phyloP scores from a whole-genome alignment of 2,797 vertebrate species.

The Sebastes aleutianus region DNA sequence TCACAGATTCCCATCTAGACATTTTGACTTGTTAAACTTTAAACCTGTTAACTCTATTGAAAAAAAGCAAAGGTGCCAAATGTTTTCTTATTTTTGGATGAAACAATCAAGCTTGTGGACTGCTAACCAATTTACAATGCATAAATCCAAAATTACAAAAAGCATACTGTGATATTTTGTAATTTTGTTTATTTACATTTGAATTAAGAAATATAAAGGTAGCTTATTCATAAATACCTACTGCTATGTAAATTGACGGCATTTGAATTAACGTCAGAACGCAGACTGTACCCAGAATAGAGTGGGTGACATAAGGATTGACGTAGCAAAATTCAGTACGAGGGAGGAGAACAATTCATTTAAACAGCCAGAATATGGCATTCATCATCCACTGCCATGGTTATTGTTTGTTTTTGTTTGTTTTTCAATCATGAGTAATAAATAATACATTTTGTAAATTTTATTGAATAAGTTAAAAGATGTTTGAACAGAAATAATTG shows the following conservation, averaged over 20 bases:
- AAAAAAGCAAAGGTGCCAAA: not conserved
- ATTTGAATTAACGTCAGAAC: not conserved
- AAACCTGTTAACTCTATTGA: not conserved
- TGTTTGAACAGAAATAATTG: not conserved
- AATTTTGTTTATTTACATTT: not conserved
- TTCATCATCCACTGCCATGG: not conserved
- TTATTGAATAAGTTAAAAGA: not conserved
- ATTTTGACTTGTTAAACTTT: not conserved
- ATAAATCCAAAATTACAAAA: not conserved
- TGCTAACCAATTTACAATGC: too few relatives aligned
- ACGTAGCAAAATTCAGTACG: not conserved
- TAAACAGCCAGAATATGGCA: not conserved
- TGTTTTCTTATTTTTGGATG: not conserved
- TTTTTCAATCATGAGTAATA: not conserved
- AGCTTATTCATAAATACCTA: not conserved
- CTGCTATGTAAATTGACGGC: not conserved
- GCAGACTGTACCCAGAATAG: not conserved
- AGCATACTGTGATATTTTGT: not conserved
- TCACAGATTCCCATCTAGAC: slow-evolving; percentile 4
- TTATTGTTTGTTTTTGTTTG: not conserved
- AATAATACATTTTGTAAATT: not conserved
- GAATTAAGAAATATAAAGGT: not conserved
- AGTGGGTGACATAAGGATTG: not conserved
- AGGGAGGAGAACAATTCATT: not conserved
- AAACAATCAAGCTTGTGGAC: not conserved